A percentile compares a stretch with the other conserved stretches of the same genome.
These are phyloP conservation scores for Boulengeromyrus knoepffleri DNA, from an alignment of 2,113 vertebrate species.

Conservation along the genomic window DNA sequence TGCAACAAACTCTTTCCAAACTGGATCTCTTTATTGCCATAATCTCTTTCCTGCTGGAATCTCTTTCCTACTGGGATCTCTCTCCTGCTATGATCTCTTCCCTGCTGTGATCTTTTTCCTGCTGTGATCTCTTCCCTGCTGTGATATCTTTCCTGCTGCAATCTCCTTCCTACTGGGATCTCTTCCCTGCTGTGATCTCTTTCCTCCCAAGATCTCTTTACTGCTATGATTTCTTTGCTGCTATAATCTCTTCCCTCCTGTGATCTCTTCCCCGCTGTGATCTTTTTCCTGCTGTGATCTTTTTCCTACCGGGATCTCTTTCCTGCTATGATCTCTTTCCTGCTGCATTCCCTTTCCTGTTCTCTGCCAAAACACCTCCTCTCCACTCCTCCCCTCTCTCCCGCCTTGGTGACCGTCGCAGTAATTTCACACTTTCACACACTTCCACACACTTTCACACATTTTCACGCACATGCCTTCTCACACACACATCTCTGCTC, in stretches of 20 bases:
- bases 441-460: slow-evolving; percentile 3
- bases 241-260: neutral
- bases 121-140: neutral
- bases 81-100: neutral
- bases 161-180: neutral
- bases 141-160: too few species aligned
- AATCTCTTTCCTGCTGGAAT: neutral
- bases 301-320: neutral
- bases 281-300: neutral
- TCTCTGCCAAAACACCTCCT: neutral
- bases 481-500: neutral
- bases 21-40: neutral
- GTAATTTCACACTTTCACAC: neutral
- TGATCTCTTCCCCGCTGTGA: neutral
- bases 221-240: neutral
- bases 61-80: neutral
- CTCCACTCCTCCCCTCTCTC: neutral
- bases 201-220: too few species aligned
- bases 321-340: neutral
- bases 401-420: neutral
- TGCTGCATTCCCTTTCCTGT: neutral
- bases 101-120: too few species aligned
- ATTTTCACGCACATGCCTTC: neutral
- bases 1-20: neutral
- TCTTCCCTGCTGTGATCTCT: neutral